phyloP scores from a whole-genome alignment of 2,797 vertebrate genomes.

The Cetoscarus ocellatus region DNA sequence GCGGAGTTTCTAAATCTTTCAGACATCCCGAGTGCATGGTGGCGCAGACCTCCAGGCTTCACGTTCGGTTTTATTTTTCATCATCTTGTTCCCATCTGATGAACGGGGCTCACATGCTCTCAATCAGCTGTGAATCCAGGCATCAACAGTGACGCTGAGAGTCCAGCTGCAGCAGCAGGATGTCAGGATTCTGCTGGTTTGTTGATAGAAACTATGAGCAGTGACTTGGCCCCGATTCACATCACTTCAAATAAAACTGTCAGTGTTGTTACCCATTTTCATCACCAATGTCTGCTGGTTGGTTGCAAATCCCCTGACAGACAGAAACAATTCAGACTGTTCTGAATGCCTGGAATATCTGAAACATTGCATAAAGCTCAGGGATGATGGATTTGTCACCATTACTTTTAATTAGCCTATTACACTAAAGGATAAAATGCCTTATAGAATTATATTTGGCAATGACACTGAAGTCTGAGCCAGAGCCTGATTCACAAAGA shows the following conservation, averaged over 20 bases:
- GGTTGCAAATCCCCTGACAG: too few relatives aligned
- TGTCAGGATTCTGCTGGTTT: neutral
- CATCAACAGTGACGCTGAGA: neutral
- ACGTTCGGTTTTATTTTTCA: neutral
- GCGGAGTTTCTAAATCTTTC: neutral
- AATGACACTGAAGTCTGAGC: too few relatives aligned
- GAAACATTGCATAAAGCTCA: too few relatives aligned
- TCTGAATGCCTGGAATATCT: too few relatives aligned
- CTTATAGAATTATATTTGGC: too few relatives aligned
- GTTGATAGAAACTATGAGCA: neutral
- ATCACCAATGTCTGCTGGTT: too few relatives aligned
- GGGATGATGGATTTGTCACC: too few relatives aligned
- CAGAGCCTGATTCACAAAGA: too few relatives aligned
- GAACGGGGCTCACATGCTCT: slow-evolving; percentile 6
- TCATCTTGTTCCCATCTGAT: neutral
- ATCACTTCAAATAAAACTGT: neutral
- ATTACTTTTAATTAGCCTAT: too few relatives aligned
- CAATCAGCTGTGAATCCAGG: neutral
- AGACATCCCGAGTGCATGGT: neutral
- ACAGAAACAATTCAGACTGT: too few relatives aligned
- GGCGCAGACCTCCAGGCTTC: slow-evolving; percentile 8
- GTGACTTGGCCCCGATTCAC: neutral
- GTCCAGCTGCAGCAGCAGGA: neutral
- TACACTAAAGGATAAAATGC: too few relatives aligned
- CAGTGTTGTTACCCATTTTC: neutral